Evolutionary conservation across 2,113 vertebrate species (phyloP).

Genomic region (Numida meleagris): DNA sequence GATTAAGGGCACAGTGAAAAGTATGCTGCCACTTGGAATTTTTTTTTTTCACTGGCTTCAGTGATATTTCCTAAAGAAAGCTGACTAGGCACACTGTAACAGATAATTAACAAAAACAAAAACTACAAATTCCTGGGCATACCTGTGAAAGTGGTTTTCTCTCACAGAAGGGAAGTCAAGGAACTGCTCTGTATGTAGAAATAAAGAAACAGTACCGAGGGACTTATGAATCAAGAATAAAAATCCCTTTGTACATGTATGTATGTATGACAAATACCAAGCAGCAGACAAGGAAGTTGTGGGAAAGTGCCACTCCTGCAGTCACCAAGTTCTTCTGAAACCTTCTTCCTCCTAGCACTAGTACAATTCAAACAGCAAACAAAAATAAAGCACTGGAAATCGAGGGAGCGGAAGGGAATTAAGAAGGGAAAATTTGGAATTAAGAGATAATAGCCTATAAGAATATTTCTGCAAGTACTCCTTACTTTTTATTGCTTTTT

Average conservation of each 20-base stretch:
- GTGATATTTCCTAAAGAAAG: neutral
- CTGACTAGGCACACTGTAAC: rapidly evolving
- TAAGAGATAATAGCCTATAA: neutral
- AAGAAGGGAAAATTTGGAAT: neutral
- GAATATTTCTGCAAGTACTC: neutral
- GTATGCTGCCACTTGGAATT: neutral
- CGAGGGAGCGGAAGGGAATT: neutral
- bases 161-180: neutral
- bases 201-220: neutral
- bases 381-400: neutral
- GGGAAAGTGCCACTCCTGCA: neutral
- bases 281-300: neutral
- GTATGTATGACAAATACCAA: neutral
- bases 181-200: neutral
- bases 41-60: neutral
- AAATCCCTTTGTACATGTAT: neutral
- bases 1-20: neutral
- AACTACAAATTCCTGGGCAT: neutral
- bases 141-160: neutral
- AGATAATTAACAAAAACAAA: neutral
- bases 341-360: neutral
- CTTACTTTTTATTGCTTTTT: neutral
- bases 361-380: neutral
- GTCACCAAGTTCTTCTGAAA: neutral
- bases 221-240: neutral